Base-by-base conservation (phyloP, 2,797 vertebrate genomes). In the Tragelaphus eurycerus region DNA sequence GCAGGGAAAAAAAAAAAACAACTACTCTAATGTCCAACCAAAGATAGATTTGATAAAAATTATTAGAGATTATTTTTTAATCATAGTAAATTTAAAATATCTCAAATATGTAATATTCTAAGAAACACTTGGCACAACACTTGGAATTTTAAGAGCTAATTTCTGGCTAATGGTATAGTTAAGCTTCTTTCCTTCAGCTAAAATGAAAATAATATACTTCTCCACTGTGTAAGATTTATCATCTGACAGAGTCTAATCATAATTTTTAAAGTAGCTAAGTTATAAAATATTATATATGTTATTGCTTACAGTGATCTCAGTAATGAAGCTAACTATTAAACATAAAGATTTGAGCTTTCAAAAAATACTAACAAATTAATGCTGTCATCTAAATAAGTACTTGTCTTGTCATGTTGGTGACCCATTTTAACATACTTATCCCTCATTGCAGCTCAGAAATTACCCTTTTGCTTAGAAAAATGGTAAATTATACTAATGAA, bases 321-420 rank as follows among this genome's bases (percentile, higher is more conserved):
- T 57, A 93, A 79, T 82, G n/a, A 95, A 93, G n/a, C 14, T 59
- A 86, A 90, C 95, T 84, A 55, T 78, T 94, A 93, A 93, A 81
- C 78, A 60, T 71, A 92, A 92, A 55, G 10, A 92, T 79, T 31
- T 93, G 34, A 14, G 27, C 31, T 93, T 90, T 95, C 71, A 95
- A 96, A 50, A 93, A 96, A 93, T 89, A 90, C 31, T n/a, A 60
- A 62, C 55, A 74, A 90, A 91, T 74, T 87, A 62, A 79, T 46
- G 86, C 27, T 74, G 4, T 67, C 57, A 90, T 34, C 83, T 85
- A 91, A 89, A 60, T 84, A 90, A 88, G 17, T 86, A 90, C 38
- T 55, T 92, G 7, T 85, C 76, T 91, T 86, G 10, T 84, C 54
- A 60, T 76, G 55, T 60, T 94, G 38, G 82, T 97, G 52, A 46